A percentile compares a stretch with the other conserved stretches of the same genome.
Evolutionary conservation across 1,140 invertebrate genomes (phyloP).

Genomic region (Drosophila gunungcola): DNA sequence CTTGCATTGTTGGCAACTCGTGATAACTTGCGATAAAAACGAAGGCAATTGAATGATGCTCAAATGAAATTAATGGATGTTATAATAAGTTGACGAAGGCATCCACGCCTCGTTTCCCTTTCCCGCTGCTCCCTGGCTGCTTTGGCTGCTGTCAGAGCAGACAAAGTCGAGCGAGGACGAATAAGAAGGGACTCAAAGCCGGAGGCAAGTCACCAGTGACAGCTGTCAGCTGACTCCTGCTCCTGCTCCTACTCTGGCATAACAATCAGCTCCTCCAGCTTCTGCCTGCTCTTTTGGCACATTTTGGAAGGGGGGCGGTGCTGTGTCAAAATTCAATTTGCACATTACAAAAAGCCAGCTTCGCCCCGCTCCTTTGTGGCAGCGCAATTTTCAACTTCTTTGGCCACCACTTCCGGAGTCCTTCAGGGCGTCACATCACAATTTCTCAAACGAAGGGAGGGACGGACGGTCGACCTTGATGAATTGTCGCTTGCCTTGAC

Average conservation of each 20-base stretch:
- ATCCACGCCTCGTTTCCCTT: background rate
- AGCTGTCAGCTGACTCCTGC: constrained; percentile 46
- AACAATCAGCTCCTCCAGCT: no score
- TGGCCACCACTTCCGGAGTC: constrained; percentile 30
- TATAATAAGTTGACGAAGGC: constrained; percentile 82
- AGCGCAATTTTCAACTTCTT: constrained; percentile 31
- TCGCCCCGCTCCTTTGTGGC: constrained; percentile 4
- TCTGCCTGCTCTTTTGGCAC: constrained; percentile 20
- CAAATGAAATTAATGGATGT: constrained; percentile 84
- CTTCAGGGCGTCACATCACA: constrained; percentile 1
- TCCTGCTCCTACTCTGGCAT: background rate
- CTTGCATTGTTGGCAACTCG: constrained; percentile 55
- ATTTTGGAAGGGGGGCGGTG: background rate
- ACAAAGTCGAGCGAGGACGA: constrained; percentile 16
- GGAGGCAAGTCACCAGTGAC: constrained; percentile 49
- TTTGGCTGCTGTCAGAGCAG: constrained; percentile 8
- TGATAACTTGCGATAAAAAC: constrained; percentile 76
- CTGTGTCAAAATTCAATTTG: constrained; percentile 80
- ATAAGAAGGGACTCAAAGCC: constrained; percentile 23
- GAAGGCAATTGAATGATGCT: constrained; percentile 81
- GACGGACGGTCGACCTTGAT: constrained; percentile 14
- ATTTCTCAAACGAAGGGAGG: no score
- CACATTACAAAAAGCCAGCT: constrained; percentile 48
- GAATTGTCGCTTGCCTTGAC: constrained; percentile 33
- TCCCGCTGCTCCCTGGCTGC: background rate